A percentile compares a stretch with the other conserved stretches of the same genome.
Conservation (phyloP, 2,888 invertebrate species). For the Drosophila helvetica region DNA sequence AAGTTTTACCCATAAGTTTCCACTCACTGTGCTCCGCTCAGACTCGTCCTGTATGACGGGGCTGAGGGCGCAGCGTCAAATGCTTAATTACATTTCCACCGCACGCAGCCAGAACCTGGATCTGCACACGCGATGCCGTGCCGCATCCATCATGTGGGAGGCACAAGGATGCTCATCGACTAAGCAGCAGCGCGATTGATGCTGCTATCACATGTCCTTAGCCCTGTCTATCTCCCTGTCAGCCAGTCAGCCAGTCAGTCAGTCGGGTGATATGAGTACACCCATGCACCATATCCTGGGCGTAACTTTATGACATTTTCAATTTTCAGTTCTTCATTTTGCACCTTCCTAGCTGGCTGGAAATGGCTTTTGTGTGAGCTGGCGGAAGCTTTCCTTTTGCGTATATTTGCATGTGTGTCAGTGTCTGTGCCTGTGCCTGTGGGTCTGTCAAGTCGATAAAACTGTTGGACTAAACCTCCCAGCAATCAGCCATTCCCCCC, state of each 20-base stretch:
- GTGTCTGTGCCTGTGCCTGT: conserved; percentile 32
- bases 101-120: conserved; percentile 45
- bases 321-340: conserved; percentile 53
- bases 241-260: conserved; percentile 33
- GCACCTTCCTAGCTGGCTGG: conserved; percentile 14
- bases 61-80: conserved; percentile 28
- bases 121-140: conserved; percentile 45
- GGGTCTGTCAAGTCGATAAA: conserved; percentile 61
- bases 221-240: conserved; percentile 40
- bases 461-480: conserved; percentile 52
- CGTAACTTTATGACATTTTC: conserved; percentile 61
- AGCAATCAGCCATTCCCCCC: not conserved
- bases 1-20: not conserved
- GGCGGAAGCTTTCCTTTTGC: conserved; percentile 25
- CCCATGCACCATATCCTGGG: conserved; percentile 33
- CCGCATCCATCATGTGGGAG: conserved; percentile 61
- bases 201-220: conserved; percentile 60
- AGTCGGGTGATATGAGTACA: conserved; percentile 14
- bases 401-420: conserved; percentile 23
- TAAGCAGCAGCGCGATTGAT: conserved; percentile 46
- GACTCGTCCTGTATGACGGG: conserved; percentile 9
- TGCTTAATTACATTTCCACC: conserved; percentile 73
- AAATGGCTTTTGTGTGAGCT: conserved; percentile 39
- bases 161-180: conserved; percentile 33
- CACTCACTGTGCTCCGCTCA: conserved; percentile 9